Conservation (phyloP, 1,140 invertebrate species). For the Drosophila parvula region DNA sequence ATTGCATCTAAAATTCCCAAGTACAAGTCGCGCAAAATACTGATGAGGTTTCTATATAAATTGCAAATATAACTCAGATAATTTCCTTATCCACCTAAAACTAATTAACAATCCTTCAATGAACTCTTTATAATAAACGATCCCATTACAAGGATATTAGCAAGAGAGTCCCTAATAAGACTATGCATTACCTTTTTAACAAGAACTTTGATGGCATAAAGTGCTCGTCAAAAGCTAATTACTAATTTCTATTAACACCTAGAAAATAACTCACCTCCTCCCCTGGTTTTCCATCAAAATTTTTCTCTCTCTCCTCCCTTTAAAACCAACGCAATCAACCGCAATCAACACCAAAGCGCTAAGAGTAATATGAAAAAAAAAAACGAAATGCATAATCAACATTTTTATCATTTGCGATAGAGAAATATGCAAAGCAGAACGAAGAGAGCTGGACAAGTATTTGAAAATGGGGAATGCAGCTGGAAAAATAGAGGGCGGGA, state of each 20-base stretch:
- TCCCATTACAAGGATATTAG: too few relatives aligned
- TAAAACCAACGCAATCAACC: constrained; percentile 61
- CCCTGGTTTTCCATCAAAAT: not conserved
- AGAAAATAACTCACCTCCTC: constrained; percentile 1
- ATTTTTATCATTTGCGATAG: constrained; percentile 69
- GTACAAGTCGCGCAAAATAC: too few relatives aligned
- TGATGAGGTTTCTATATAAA: too few relatives aligned
- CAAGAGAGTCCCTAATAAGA: not conserved
- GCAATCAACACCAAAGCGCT: constrained; percentile 68
- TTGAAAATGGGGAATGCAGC: constrained; percentile 34
- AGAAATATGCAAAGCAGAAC: constrained; percentile 69
- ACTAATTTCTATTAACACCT: constrained; percentile 24
- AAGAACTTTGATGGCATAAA: not conserved
- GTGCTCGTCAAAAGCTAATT: not conserved
- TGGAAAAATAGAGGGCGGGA: constrained; percentile 4
- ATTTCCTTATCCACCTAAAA: too few relatives aligned
- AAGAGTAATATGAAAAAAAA: constrained; percentile 58
- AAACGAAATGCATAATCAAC: constrained; percentile 70
- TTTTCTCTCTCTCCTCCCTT: not conserved
- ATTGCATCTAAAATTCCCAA: not conserved
- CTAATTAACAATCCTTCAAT: too few relatives aligned
- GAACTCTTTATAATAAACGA: not conserved
- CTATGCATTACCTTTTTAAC: not conserved
- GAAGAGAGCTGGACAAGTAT: constrained; percentile 34
- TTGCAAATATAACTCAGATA: too few relatives aligned